phyloP scores from a whole-genome alignment of 2,797 vertebrate genomes.

The Petrocephalus schoutedeni region DNA sequence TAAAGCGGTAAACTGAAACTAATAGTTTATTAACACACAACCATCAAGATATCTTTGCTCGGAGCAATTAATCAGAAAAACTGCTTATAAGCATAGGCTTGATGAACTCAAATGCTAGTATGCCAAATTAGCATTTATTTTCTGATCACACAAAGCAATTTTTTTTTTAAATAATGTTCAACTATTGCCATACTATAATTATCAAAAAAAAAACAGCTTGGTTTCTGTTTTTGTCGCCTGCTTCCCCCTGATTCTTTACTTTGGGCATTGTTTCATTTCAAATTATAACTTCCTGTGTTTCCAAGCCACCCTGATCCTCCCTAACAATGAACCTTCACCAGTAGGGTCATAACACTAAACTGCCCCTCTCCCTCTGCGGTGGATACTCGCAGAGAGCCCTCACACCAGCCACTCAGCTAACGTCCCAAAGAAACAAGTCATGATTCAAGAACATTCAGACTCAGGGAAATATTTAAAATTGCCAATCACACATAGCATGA shows the following conservation, averaged over 20 bases:
- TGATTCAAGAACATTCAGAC: neutral
- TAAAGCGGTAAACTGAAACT: constrained; percentile 13
- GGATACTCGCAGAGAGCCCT: constrained; percentile 25
- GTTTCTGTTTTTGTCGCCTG: neutral
- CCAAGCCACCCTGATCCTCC: constrained; percentile 50
- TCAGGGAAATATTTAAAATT: neutral
- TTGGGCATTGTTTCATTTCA: constrained; percentile 31
- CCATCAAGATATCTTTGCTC: constrained; percentile 11
- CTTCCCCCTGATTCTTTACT: neutral
- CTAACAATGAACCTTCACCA: constrained; percentile 72
- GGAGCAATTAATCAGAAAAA: neutral
- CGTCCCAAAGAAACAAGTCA: neutral
- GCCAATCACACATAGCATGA: neutral
- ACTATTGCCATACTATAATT: neutral
- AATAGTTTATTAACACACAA: neutral
- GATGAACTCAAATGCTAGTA: neutral
- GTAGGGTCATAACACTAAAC: constrained; percentile 38
- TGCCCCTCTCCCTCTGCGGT: constrained; percentile 6
- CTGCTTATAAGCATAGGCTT: neutral
- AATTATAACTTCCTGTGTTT: constrained; percentile 73
- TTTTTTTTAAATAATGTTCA: neutral
- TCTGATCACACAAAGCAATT: neutral
- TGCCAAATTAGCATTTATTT: neutral
- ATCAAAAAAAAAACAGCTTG: neutral
- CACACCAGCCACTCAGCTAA: constrained; percentile 15